Conservation (phyloP, 2,797 vertebrate species). For the Gallinago solitaria region DNA sequence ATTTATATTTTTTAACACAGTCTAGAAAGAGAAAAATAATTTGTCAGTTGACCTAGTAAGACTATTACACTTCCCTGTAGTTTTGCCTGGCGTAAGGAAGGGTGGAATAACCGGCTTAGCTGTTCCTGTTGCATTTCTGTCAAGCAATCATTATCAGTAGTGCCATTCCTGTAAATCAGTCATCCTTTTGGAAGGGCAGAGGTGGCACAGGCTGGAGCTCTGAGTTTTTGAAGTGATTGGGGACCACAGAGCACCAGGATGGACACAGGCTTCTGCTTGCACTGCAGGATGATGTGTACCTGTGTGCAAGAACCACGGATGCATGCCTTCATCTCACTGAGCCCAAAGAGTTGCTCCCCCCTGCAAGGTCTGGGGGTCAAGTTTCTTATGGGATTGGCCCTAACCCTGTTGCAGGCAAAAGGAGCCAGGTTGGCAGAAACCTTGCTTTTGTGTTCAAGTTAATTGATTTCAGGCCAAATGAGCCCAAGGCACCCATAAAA, state of each 20-base stretch:
- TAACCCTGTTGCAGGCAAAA: background rate
- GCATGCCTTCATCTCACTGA: background rate
- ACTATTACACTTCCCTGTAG: background rate
- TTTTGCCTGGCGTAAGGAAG: background rate
- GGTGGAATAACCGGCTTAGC: background rate
- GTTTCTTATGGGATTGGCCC: background rate
- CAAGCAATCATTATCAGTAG: background rate
- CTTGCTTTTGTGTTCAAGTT: background rate
- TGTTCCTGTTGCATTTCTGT: background rate
- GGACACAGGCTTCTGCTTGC: accelerated
- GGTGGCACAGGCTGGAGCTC: background rate
- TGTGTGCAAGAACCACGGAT: accelerated
- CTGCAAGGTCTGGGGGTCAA: too few relatives aligned
- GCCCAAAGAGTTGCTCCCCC: background rate
- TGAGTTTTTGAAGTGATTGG: background rate
- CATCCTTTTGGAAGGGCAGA: background rate
- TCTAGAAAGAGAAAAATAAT: background rate
- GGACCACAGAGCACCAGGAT: background rate
- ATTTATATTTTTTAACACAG: background rate
- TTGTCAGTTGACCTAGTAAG: background rate
- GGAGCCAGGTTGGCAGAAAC: background rate
- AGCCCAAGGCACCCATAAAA: background rate
- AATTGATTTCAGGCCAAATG: background rate
- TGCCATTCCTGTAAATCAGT: background rate
- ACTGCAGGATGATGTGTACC: background rate